Conservation (phyloP, 2,113 vertebrate species). For the Platichthys stellatus region DNA sequence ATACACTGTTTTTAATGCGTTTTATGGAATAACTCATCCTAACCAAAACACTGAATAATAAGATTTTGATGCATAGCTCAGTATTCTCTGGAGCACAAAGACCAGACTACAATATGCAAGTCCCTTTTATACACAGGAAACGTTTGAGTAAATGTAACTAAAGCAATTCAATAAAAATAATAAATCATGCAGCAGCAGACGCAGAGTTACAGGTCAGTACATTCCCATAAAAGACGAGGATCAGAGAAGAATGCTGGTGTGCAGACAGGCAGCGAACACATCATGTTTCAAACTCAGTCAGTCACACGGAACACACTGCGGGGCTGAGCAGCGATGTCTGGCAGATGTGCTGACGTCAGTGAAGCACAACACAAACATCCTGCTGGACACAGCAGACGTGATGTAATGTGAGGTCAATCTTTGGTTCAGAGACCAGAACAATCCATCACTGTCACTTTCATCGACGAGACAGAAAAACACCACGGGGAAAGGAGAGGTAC, state of each 20-base stretch:
- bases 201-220: neutral
- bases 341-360: conserved; percentile 60
- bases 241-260: neutral
- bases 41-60: neutral
- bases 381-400: conserved; percentile 48
- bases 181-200: neutral
- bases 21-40: neutral
- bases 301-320: conserved; percentile 19
- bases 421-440: conserved; percentile 31
- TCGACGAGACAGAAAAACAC: conserved; percentile 5
- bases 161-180: neutral
- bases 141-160: neutral
- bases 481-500: neutral
- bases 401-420: conserved; percentile 57
- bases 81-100: neutral
- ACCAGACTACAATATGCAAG: neutral
- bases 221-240: neutral
- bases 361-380: conserved; percentile 53
- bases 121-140: conserved; percentile 1
- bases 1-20: no score
- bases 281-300: conserved; percentile 28
- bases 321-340: conserved; percentile 41
- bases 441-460: conserved; percentile 36
- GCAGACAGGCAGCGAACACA: conserved; percentile 31
- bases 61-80: neutral